Evolutionary conservation across 2,797 vertebrate genomes (phyloP), one percentile per base, ranked within the genome.

Genomic region (Melanotaenia maccullochi): DNA sequence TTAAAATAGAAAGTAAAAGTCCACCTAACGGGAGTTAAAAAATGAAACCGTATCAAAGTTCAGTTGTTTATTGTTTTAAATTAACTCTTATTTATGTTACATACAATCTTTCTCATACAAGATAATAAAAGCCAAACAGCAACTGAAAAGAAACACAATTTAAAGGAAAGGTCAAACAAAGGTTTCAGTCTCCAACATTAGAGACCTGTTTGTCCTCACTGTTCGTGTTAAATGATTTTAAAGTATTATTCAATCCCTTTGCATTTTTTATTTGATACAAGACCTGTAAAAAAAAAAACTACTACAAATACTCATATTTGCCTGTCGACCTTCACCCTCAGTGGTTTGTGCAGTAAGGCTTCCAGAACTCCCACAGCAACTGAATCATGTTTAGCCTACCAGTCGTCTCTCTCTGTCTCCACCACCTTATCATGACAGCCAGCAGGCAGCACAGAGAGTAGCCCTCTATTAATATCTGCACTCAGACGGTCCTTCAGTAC

Each of bases 401-500:
- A 58, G 60, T 40, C 18, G 2, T 54, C 38, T 54, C 28, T 64
- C 42, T 38, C 60, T 71, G 66, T 73, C 72, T 79, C 63, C 47
- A 30, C 25, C 30, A 7, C 59, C 60, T 71, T 42, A 59, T 60
- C 7, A 12, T 56, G 18, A 60, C 51, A 65, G 30, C 61, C 58
- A 44, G 35, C 76, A 64, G 65, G 44, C 73, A 60, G 55, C 16
- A 62, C 35, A 16, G n/a, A 36, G 63, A 78, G 54, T 68, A 80
- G 60, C 25, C 47, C 4, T 71, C 86, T 91, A 91, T 89, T 88
- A 89, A 88, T 92, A 92, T 85, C 85, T 33, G 59, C 60, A 68
- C 81, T 90, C 69, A 65, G 47, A 75, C 44, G 61, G 36, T 54
- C 60, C 70, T 65, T 44, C 40, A 55, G 65, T 71, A 16, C 55